Percentiles rank a stretch among this genome's conserved stretches.
Conservation (phyloP, 2,797 vertebrate genomes). For the Macropus fuliginosus region DNA sequence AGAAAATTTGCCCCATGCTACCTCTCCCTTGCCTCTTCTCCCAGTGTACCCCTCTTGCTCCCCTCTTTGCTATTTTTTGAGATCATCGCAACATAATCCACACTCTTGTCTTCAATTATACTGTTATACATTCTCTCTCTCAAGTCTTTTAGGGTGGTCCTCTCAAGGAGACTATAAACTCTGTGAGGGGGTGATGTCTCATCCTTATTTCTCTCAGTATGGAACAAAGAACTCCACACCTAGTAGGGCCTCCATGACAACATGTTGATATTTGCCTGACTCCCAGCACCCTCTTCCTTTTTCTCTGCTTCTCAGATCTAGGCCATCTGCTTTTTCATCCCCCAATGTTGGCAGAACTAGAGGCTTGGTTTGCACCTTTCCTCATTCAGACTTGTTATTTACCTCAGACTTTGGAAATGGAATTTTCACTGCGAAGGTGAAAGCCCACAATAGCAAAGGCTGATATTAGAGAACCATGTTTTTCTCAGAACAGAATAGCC, state of each 20-base stretch:
- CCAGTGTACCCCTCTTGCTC: neutral
- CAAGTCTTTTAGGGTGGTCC: neutral
- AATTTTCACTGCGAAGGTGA: conserved; percentile 50
- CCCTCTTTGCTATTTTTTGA: neutral
- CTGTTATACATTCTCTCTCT: neutral
- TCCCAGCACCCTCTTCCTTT: neutral
- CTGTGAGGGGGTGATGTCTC: neutral
- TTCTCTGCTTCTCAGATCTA: conserved; percentile 66
- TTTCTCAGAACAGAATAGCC: conserved; percentile 69
- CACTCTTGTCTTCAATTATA: neutral
- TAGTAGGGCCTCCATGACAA: neutral
- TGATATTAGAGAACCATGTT: conserved; percentile 73
- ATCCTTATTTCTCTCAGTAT: neutral
- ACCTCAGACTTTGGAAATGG: conserved; percentile 66
- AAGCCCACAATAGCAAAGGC: conserved; percentile 51
- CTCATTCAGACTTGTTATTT: conserved; percentile 58
- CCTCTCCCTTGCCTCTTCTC: neutral
- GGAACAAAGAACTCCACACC: neutral
- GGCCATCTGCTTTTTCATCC: conserved; percentile 53
- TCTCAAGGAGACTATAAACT: neutral
- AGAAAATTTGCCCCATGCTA: neutral
- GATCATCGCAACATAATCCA: neutral
- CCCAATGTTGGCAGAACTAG: conserved; percentile 53
- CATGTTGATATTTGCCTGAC: neutral
- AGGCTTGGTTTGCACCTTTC: conserved; percentile 39